phyloP scores from a whole-genome alignment of 2,888 invertebrate species.

The Perizoma affinitatum region DNA sequence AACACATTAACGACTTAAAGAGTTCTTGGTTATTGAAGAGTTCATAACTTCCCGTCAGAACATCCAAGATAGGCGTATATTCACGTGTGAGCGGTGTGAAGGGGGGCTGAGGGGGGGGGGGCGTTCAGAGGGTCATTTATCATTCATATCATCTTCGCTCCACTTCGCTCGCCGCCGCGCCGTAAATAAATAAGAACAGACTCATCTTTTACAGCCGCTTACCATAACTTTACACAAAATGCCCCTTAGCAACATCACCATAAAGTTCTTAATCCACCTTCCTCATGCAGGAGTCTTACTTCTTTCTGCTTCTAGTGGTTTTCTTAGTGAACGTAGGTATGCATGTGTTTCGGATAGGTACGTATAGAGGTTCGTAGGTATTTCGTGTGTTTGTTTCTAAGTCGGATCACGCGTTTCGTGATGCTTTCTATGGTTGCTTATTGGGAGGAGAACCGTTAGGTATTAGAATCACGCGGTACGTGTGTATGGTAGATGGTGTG shows the following conservation, averaged over 20 bases:
- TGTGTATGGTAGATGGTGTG: too few species aligned
- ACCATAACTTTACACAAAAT: conserved; percentile 30
- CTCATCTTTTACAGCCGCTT: conserved; percentile 82
- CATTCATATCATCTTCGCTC: conserved; percentile 85
- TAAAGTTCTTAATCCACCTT: conserved; percentile 44
- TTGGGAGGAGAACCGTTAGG: too few species aligned
- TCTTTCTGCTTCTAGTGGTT: conserved; percentile 43
- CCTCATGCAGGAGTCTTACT: conserved; percentile 37
- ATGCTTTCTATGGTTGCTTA: conserved; percentile 33
- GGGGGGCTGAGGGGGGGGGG: conserved; percentile 49
- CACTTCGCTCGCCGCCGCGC: conserved; percentile 84
- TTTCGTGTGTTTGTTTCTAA: conserved; percentile 46
- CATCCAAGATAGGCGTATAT: conserved; percentile 66
- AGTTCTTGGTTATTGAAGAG: conserved; percentile 59
- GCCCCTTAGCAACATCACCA: conserved; percentile 34
- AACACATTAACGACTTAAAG: conserved; percentile 52
- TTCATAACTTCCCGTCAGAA: conserved; percentile 69
- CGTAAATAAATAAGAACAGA: conserved; percentile 85
- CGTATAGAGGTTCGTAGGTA: conserved; percentile 60
- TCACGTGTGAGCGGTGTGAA: conserved; percentile 74
- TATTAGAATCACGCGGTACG: too few species aligned
- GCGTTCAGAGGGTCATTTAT: conserved; percentile 82
- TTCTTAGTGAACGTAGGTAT: conserved; percentile 70
- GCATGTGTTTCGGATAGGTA: conserved; percentile 77
- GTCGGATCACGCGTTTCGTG: conserved; percentile 59